Conservation (phyloP, 2,797 vertebrate species). For the Galago senegalensis region DNA sequence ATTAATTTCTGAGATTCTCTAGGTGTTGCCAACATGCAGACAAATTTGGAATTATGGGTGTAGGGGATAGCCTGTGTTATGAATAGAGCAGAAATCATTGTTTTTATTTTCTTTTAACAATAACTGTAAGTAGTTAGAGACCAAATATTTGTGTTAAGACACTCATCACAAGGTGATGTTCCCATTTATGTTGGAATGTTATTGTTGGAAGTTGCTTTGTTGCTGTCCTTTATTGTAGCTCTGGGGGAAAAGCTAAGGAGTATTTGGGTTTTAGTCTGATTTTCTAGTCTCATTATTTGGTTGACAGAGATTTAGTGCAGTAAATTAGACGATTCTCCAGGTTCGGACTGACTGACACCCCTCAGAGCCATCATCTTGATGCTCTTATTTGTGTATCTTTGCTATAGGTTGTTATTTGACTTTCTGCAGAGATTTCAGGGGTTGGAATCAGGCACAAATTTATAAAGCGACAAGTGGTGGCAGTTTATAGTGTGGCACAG, state of each 20-base stretch:
- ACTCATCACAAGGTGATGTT: neutral
- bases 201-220: slow-evolving; percentile 19
- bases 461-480: neutral
- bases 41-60: neutral
- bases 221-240: neutral
- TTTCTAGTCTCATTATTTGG: neutral
- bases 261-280: neutral
- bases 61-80: neutral
- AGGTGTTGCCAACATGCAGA: neutral
- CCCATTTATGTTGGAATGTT: neutral
- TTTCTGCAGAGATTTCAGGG: slow-evolving; percentile 40
- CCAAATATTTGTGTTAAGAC: neutral
- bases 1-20: slow-evolving; percentile 6
- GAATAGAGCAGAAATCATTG: slow-evolving; percentile 1
- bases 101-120: neutral
- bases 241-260: neutral
- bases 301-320: neutral
- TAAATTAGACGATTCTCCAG: slow-evolving; percentile 19
- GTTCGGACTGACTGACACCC: slow-evolving; percentile 4
- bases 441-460: neutral
- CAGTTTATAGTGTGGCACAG: neutral
- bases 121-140: neutral
- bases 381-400: slow-evolving; percentile 18
- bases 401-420: neutral
- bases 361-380: neutral